Evolutionary conservation across 2,888 invertebrate species (phyloP), one percentile per base, ranked within the genome.

Genomic region (Abrostola tripartita): DNA sequence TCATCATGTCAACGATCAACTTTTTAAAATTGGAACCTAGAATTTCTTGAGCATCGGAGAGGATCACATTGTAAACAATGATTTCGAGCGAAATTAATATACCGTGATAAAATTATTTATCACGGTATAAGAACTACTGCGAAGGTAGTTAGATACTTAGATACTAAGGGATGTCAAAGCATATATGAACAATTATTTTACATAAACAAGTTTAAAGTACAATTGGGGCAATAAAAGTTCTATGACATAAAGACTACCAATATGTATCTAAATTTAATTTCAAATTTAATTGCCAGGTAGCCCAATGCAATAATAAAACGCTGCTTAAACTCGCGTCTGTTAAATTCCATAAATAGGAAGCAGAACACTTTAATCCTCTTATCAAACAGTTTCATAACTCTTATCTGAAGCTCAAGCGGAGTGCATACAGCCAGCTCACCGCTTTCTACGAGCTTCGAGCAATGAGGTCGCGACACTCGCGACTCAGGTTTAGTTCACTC

Each of bases 311-410:
- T 9, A 24, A 47, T 14, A 47, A 47, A 14, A 47, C 44, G 24
- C 42, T 37, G 60, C 57, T 49, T 50, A 6, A 52, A 14, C 44
- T n/a, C 65, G 52, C 68, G 59, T 64, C 65, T 52, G 12, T 70
- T 41, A 60, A 35, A 76, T 62, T 76, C 64, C 62, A 53, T 75
- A 72, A 67, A 71, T 66, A 76, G 64, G 68, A 53, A 72, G 41
- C 63, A 61, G 64, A 67, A 65, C 68, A 62, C 58, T 68, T 53
- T 70, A 70, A 60, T 68, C 53, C 61, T 51, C 64, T 75, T 81
- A 79, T 79, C 79, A 74, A 51, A 36, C 36, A 14, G 64, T 79
- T 79, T 76, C 76, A 70, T 74, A 74, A 78, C 52, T 67, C 74
- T 74, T 72, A 78, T 76, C 78, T 74, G 6, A 68, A 77, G 66